Conservation (phyloP, 1,140 invertebrate genomes). For the Drosophila leontia region DNA sequence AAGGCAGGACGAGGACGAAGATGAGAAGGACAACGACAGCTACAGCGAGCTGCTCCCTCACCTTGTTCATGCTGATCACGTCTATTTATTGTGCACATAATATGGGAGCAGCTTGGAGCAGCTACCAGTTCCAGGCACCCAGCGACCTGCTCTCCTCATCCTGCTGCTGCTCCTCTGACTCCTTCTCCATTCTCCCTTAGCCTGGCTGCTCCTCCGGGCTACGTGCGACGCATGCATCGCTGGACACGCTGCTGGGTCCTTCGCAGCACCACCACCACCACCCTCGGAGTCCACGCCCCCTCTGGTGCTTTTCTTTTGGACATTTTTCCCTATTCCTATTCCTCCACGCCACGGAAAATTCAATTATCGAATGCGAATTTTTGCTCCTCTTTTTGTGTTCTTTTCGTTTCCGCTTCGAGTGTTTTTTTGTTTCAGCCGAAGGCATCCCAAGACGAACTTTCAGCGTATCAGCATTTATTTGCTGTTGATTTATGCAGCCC, state of each 20-base stretch:
- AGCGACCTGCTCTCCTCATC: conserved; percentile 6
- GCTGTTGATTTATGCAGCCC: conserved; percentile 81
- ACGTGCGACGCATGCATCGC: conserved; percentile 82
- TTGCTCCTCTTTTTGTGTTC: conserved; percentile 66
- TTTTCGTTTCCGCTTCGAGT: conserved; percentile 78
- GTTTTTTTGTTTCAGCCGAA: conserved; percentile 79
- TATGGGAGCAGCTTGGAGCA: conserved; percentile 74
- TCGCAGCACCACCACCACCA: conserved; percentile 7
- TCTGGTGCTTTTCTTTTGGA: conserved; percentile 24
- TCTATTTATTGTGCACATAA: conserved; percentile 85
- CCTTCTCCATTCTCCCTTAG: conserved; percentile 1
- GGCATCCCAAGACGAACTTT: conserved; percentile 76
- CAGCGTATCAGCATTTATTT: conserved; percentile 84
- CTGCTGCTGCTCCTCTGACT: conserved; percentile 23
- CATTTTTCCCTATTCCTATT: conserved; percentile 54
- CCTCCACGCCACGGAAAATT: conserved; percentile 71
- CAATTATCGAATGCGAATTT: conserved; percentile 84
- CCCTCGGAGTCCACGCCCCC: conserved; percentile 3
- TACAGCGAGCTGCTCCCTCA: conserved; percentile 48
- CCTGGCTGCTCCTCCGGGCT: conserved; percentile 65
- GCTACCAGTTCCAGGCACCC: conserved; percentile 4
- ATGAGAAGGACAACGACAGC: conserved; percentile 23
- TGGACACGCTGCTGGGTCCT: conserved; percentile 69
- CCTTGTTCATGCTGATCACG: conserved; percentile 84
- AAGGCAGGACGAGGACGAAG: conserved; percentile 25